Evolutionary conservation across 1,140 invertebrate genomes (phyloP), one percentile per base, ranked within the genome.

Genomic region (Archivesica marissinica): DNA sequence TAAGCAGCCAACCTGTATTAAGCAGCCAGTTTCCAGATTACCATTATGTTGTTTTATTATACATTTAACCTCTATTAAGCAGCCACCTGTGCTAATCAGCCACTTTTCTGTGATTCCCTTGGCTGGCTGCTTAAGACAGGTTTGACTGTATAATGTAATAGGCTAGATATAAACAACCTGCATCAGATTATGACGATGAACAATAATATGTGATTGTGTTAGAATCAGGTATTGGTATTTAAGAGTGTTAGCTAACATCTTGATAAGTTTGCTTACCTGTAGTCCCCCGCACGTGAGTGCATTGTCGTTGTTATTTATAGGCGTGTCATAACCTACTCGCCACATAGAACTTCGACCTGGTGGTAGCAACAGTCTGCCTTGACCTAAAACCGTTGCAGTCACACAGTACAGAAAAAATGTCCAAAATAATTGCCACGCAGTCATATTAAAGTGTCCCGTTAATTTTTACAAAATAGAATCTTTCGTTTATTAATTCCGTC

Each of bases 311-410:
- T 87, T n/a, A 61, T 86, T 77, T 7, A 66, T 47, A 2, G 85
- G 79, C 54, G 80, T 84, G 2, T 39, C 38, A 68, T 35, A 87
- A 1, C 82, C 86, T 44, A 52, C 23, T 66, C 92, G 80, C 92
- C 92, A 92, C 78, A 92, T 76, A 20, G 89, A 87, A 2, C 88
- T 79, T 9, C 92, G 61, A 17, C 84, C 82, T 1, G 91, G 89
- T n/a, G 92, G 92, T 39, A 89, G 88, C 30, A 88, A 25, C 7
- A 92, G 38, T 54, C 88, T 54, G n/a, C 92, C 92, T 61, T 91
- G 90, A 3, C 87, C 88, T 38, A 61, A 3, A 4, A 85, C 94
- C 0, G 91, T 41, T 15, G 28, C 17, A 25, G 78, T n/a, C 23
- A 66, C 28, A 38, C 35, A 23, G 6, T 56, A n/a, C 13, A 76